Percentiles rank a stretch among this genome's conserved stretches.
Conservation (phyloP, 2,888 invertebrate genomes). For the Ariolimax columbianus region DNA sequence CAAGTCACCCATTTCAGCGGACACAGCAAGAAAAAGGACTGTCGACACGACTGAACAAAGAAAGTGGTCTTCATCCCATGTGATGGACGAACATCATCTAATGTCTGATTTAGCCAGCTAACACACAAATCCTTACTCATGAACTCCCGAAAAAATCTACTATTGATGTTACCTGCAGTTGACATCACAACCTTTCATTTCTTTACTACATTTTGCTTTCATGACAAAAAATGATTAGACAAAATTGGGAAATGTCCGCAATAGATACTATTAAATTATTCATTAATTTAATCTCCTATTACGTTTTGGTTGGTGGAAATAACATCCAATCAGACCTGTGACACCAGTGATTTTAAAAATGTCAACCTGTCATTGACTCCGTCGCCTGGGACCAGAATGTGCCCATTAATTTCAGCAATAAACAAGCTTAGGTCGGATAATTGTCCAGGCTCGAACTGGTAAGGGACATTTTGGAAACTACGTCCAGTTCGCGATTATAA, state of each 20-base stretch:
- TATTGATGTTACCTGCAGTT: too few species aligned
- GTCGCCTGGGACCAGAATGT: not conserved
- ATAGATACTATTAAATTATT: slow-evolving; percentile 16
- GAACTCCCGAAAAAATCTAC: too few species aligned
- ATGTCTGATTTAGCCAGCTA: too few species aligned
- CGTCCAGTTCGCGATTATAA: too few species aligned
- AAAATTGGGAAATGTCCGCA: not conserved
- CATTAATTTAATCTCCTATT: not conserved
- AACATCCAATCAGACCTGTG: not conserved
- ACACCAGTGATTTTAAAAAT: not conserved
- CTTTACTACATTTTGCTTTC: too few species aligned
- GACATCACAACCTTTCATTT: too few species aligned
- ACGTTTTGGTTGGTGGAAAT: not conserved
- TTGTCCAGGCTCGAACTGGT: not conserved
- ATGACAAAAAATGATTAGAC: not conserved
- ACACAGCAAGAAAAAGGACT: too few species aligned
- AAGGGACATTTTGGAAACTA: not conserved
- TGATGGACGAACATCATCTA: too few species aligned
- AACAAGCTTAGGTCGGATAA: not conserved
- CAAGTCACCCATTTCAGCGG: too few species aligned
- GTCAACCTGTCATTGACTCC: not conserved
- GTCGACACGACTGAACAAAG: too few species aligned
- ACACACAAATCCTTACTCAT: too few species aligned
- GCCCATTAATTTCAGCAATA: slow-evolving; percentile 30
- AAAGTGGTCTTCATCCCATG: too few species aligned